Evolutionary conservation across 2,888 invertebrate species (phyloP), one percentile per base, ranked within the genome.

Genomic region (Trichacis sp.): DNA sequence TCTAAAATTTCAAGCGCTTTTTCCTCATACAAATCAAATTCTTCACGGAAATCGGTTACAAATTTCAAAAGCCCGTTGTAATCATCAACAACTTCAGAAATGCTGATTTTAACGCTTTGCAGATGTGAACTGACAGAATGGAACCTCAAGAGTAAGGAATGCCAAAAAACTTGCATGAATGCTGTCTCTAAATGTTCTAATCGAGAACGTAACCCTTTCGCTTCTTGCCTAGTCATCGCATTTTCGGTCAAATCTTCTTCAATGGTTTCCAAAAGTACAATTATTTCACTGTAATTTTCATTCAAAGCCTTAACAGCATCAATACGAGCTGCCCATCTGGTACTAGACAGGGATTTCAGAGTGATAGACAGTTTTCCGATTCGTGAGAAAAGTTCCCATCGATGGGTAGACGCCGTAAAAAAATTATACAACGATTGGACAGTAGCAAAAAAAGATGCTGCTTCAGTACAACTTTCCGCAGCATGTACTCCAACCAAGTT

Each of bases 351-450:
- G 12, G 14, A 12, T 47, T 66, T 66, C 6, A 67, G 18, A 24
- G 42, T 24, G 8, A 12, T 36, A 2, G 49, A 40, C n/a, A 12
- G 20, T 52, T 52, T 17, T 17, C 29, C 9, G 1, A 50, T 0
- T 38, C 14, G 40, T 29, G 20, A 36, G 17, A 14, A 12, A 55
- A 42, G 40, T 45, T 59, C 51, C 62, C 59, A 66, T 6, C 62
- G 54, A 33, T 47, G 18, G 20, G 51, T 66, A 9, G 66, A 66
- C 17, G 73, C 67, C 54, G 63, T 70, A 55, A 75, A 66, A 57
- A 75, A 73, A 15, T 54, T 70, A 42, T 70, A 77, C 20, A 77
- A 46, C 55, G 68, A 55, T 69, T 76, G 64, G 19, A 74, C 50
- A 19, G 73, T 65, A 45, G 55, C 49, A 61, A 74, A 72, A 56